Evolutionary conservation across 2,888 invertebrate species (phyloP).

Genomic region (Heliothis peltigera): DNA sequence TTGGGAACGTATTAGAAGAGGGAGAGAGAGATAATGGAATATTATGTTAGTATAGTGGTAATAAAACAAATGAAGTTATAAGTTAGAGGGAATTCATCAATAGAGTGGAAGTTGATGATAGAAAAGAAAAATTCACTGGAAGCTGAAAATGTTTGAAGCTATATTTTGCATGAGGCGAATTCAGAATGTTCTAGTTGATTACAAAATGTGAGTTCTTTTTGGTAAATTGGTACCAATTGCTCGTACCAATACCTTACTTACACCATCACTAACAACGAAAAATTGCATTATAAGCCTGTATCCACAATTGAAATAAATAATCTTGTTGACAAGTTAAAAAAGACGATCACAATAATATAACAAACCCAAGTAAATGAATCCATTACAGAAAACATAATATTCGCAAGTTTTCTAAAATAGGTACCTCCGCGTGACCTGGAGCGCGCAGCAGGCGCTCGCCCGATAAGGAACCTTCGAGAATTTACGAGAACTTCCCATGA

Average conservation of each 20-base stretch:
- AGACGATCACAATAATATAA: background rate
- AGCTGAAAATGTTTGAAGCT: no score
- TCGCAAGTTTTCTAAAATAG: slow-evolving; percentile 34
- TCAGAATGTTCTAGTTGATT: no score
- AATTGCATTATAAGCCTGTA: no score
- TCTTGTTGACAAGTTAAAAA: background rate
- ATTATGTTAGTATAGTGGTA: background rate
- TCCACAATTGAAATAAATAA: background rate
- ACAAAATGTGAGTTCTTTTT: no score
- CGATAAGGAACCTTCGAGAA: slow-evolving; percentile 49
- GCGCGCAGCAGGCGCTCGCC: slow-evolving; percentile 59
- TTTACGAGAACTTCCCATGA: slow-evolving; percentile 62
- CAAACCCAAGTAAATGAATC: background rate
- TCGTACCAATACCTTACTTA: no score
- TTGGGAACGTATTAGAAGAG: slow-evolving; percentile 73
- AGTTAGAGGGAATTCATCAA: background rate
- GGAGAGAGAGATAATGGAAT: slow-evolving; percentile 39
- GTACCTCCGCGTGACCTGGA: slow-evolving; percentile 28
- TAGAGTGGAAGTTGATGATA: background rate
- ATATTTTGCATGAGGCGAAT: no score
- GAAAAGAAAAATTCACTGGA: background rate
- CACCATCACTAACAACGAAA: no score
- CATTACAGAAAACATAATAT: background rate
- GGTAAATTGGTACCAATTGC: no score
- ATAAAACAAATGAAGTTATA: background rate